phyloP scores from a whole-genome alignment of 2,888 invertebrate genomes.

The Cryptocheilus praepositus region DNA sequence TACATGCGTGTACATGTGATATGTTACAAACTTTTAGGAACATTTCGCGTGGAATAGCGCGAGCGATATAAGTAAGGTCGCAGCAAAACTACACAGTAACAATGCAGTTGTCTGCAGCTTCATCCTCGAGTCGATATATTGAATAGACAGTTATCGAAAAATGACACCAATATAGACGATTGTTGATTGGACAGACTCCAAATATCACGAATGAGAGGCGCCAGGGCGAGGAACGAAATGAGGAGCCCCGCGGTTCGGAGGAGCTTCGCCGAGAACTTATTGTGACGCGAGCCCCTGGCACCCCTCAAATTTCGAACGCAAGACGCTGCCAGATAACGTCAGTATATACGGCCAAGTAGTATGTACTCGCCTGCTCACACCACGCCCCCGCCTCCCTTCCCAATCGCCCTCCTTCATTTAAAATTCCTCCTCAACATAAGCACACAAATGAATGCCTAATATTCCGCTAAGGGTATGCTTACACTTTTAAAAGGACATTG shows the following conservation, averaged over 20 bases:
- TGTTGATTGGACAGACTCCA: constrained; percentile 70
- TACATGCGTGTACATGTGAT: constrained; percentile 61
- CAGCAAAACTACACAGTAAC: constrained; percentile 66
- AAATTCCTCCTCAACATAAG: constrained; percentile 64
- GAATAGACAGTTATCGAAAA: constrained; percentile 74
- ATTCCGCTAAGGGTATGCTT: constrained; percentile 70
- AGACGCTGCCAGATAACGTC: constrained; percentile 51
- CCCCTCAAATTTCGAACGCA: constrained; percentile 64
- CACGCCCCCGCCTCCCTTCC: constrained; percentile 16
- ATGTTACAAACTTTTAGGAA: constrained; percentile 74
- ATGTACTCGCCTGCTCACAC: background rate
- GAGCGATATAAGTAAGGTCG: constrained; percentile 63
- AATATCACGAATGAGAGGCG: constrained; percentile 66
- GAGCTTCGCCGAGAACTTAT: background rate
- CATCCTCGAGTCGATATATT: constrained; percentile 67
- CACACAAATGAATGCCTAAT: constrained; percentile 70
- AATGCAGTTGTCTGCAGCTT: constrained; percentile 63
- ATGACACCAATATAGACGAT: constrained; percentile 73
- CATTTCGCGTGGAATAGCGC: constrained; percentile 69
- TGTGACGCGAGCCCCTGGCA: constrained; percentile 49
- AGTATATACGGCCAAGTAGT: constrained; percentile 13
- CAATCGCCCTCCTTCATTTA: constrained; percentile 43
- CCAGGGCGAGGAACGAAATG: constrained; percentile 48
- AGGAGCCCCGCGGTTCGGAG: background rate
- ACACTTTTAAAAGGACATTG: constrained; percentile 73